A percentile compares a stretch with the other conserved stretches of the same genome.
Evolutionary conservation across 2,113 vertebrate genomes (phyloP).

Genomic region (Hoplias malabaricus): DNA sequence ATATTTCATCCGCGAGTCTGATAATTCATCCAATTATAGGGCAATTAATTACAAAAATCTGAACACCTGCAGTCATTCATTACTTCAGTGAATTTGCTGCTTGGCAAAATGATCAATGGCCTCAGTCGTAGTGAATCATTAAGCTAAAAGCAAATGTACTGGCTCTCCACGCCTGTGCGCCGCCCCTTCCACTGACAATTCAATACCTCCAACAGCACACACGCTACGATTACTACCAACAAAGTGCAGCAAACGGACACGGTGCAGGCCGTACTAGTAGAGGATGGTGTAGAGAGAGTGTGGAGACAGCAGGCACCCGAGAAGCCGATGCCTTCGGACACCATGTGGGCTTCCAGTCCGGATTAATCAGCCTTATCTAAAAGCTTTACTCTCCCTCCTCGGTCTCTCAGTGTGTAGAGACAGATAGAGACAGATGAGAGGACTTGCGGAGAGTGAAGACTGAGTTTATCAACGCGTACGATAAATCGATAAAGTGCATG

Average conservation of each 20-base stretch:
- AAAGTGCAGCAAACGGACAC: constrained; percentile 25
- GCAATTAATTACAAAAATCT: constrained; percentile 69
- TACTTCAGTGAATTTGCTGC: constrained; percentile 55
- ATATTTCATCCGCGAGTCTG: constrained; percentile 61
- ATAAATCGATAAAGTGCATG: not conserved
- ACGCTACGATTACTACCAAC: constrained; percentile 30
- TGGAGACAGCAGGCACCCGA: constrained; percentile 7
- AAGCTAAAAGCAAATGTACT: constrained; percentile 49
- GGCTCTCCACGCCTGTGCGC: constrained; percentile 26
- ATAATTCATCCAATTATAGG: constrained; percentile 72
- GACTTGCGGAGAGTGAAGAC: not conserved
- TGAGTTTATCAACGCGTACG: not conserved
- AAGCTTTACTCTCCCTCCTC: constrained; percentile 29
- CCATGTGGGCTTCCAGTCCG: constrained; percentile 43
- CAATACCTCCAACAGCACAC: constrained; percentile 32
- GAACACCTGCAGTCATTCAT: constrained; percentile 72
- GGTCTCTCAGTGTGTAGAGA: constrained; percentile 2
- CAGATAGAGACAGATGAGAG: not conserved
- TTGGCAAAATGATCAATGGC: constrained; percentile 55
- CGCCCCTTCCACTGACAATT: constrained; percentile 39
- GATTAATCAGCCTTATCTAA: constrained; percentile 46
- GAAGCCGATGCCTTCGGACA: constrained; percentile 33
- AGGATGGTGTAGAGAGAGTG: constrained; percentile 6
- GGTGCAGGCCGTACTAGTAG: constrained; percentile 33
- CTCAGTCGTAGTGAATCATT: constrained; percentile 50